Percentiles rank a stretch among this genome's conserved stretches.
These are phyloP conservation scores for Limanda limanda DNA, from an alignment of 2,113 vertebrate species.

Conservation along the genomic window DNA sequence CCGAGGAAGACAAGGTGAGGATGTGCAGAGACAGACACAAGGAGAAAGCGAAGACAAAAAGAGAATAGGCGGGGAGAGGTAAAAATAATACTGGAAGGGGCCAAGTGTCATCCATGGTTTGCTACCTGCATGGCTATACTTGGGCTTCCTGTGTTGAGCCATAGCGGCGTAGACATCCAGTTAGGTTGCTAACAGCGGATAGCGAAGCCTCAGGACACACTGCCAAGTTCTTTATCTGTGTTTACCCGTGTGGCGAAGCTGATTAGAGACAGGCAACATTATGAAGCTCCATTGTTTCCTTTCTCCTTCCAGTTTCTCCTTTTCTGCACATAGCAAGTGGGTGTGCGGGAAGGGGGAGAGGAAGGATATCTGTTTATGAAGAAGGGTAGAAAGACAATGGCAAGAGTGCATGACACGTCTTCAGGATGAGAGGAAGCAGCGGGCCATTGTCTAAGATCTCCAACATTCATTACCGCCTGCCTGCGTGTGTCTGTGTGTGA, in stretches of 20 bases:
- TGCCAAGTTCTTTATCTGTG: slow-evolving; percentile 83
- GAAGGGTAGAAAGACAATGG: slow-evolving; percentile 62
- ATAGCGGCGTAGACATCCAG: slow-evolving; percentile 63
- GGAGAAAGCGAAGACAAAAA: slow-evolving; percentile 69
- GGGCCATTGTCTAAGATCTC: slow-evolving; percentile 58
- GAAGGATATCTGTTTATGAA: slow-evolving; percentile 60
- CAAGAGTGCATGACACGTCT: slow-evolving; percentile 48
- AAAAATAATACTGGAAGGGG: slow-evolving; percentile 66
- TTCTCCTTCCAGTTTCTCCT: slow-evolving; percentile 45
- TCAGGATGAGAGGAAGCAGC: slow-evolving; percentile 55
- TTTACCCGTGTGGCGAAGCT: slow-evolving; percentile 80
- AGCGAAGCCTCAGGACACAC: slow-evolving; percentile 72
- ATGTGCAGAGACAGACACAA: slow-evolving; percentile 69
- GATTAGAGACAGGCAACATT: slow-evolving; percentile 79
- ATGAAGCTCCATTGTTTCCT: slow-evolving; percentile 77
- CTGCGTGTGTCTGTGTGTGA: slow-evolving; percentile 15
- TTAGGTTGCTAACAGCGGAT: slow-evolving; percentile 74
- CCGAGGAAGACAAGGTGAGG: slow-evolving; percentile 77
- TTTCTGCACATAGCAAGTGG: slow-evolving; percentile 32
- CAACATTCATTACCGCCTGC: slow-evolving; percentile 40
- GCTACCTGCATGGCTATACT: slow-evolving; percentile 49
- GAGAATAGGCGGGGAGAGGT: slow-evolving; percentile 50
- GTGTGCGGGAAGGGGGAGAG: slow-evolving; percentile 26
- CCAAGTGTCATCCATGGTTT: slow-evolving; percentile 62
- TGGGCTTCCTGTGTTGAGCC: slow-evolving; percentile 60